phyloP scores from a whole-genome alignment of 2,888 invertebrate genomes.

The Eupithecia abbreviata region DNA sequence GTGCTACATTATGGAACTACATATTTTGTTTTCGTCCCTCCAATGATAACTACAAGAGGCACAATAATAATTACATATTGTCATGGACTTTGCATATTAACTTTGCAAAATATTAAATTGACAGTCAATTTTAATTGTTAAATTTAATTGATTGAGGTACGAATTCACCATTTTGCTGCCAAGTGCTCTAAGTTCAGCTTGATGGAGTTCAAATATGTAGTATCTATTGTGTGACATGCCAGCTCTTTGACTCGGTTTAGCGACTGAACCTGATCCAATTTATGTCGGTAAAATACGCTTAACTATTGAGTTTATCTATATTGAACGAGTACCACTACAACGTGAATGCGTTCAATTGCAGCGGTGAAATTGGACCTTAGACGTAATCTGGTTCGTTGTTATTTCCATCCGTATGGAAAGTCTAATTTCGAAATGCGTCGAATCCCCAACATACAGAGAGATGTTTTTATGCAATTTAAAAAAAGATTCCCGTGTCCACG shows the following conservation, averaged over 20 bases:
- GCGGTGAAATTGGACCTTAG: no score
- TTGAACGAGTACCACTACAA: no score
- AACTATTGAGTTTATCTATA: no score
- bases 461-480: constrained; percentile 29
- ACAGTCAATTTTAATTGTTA: neutral
- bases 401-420: neutral
- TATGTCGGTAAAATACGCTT: no score
- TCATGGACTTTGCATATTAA: neutral
- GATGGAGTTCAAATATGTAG: no score
- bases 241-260: no score
- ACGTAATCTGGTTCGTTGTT: neutral
- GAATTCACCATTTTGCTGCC: no score
- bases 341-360: no score
- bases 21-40: neutral
- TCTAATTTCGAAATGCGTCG: constrained; percentile 19
- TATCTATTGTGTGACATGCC: no score
- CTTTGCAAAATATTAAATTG: neutral
- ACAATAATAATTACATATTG: no score
- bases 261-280: no score
- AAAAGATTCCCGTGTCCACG: constrained; percentile 30
- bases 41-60: neutral
- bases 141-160: neutral
- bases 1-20: neutral
- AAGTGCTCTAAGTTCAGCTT: no score
- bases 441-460: constrained; percentile 10